These are phyloP conservation scores for Nerophis ophidion DNA, from an alignment of 2,113 vertebrate species.

Conservation along the genomic window DNA sequence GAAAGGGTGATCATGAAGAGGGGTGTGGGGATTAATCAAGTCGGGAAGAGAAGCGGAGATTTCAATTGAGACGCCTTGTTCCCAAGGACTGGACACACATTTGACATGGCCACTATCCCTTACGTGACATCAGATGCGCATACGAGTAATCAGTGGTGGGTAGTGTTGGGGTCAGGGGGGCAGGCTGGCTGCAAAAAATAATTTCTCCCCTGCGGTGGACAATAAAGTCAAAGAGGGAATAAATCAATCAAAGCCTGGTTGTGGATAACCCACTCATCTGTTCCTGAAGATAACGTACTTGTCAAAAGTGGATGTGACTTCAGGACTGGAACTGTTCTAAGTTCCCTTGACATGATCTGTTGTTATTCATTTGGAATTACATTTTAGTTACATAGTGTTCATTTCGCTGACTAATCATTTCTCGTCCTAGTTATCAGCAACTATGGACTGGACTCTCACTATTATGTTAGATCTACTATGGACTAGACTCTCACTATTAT, in stretches of 20 bases:
- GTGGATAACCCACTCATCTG: background rate
- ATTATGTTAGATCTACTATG: no score
- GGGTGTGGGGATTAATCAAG: slow-evolving; percentile 66
- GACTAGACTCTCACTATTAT: no score
- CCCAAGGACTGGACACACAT: slow-evolving; percentile 19
- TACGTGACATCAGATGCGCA: slow-evolving; percentile 26
- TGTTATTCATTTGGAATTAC: slow-evolving; percentile 38
- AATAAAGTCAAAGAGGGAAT: slow-evolving; percentile 1
- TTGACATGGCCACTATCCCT: slow-evolving; percentile 17
- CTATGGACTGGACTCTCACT: no score
- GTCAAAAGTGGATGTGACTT: slow-evolving; percentile 30
- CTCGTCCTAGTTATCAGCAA: no score
- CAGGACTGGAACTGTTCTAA: slow-evolving; percentile 40
- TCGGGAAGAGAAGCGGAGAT: slow-evolving; percentile 43
- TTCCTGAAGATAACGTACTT: slow-evolving; percentile 30
- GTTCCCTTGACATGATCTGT: slow-evolving; percentile 44
- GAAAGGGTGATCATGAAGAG: slow-evolving; percentile 52
- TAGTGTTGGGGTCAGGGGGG: slow-evolving; percentile 34
- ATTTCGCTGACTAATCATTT: no score
- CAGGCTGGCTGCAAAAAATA: slow-evolving; percentile 8
- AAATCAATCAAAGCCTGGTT: slow-evolving; percentile 3
- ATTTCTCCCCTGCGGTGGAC: background rate
- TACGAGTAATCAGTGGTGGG: slow-evolving; percentile 10
- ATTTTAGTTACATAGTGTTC: slow-evolving; percentile 18
- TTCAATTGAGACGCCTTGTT: slow-evolving; percentile 18